Conservation (phyloP, 2,113 vertebrate genomes). For the Osmerus eperlanus region DNA sequence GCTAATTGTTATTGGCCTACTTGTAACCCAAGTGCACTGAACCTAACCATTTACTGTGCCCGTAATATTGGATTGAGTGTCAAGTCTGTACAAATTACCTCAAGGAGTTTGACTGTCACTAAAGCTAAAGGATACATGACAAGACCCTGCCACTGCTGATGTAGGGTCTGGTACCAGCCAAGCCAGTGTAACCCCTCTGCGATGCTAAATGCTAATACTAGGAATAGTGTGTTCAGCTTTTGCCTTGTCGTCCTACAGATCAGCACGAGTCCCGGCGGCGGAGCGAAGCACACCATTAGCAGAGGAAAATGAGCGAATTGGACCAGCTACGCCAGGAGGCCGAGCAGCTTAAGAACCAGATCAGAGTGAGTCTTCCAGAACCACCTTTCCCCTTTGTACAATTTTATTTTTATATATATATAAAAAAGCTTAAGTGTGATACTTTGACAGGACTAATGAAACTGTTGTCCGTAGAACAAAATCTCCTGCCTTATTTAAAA, state of each 20-base stretch:
- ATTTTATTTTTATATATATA: not conserved
- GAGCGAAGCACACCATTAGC: conserved; percentile 79
- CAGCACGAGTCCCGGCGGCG: conserved; percentile 79
- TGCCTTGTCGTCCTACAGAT: conserved; percentile 68
- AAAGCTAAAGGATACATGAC: no score
- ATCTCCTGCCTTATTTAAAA: no score
- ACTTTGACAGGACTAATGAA: not conserved
- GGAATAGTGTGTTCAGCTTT: conserved; percentile 18
- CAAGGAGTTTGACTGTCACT: no score
- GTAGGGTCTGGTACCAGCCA: no score
- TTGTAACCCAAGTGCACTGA: no score
- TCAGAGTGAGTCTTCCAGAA: conserved; percentile 80
- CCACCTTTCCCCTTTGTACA: not conserved
- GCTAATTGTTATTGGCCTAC: no score
- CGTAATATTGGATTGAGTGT: no score
- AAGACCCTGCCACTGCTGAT: no score
- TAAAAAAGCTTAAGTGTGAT: not conserved
- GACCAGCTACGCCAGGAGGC: conserved; percentile 99
- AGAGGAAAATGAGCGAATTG: conserved; percentile 97
- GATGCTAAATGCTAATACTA: not conserved
- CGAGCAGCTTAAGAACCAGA: conserved; percentile 99
- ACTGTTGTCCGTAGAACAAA: no score
- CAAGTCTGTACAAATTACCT: no score
- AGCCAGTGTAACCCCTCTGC: not conserved
- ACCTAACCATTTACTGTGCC: no score